phyloP scores from a whole-genome alignment of 37 sponge, comb jelly and placozoan species.

The Aplysina aerophoba region DNA sequence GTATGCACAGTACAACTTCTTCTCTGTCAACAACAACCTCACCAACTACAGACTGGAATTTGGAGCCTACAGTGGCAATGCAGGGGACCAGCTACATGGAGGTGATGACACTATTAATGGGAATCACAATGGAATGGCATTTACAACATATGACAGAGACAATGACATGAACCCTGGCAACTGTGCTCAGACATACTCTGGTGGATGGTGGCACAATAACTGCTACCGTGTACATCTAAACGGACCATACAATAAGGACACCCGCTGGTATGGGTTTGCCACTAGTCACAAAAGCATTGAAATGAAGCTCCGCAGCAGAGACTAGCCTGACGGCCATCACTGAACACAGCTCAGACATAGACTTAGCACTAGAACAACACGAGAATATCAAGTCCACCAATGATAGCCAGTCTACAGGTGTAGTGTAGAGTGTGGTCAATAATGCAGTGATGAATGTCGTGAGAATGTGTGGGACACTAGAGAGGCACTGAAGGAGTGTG shows the following conservation, averaged over 20 bases:
- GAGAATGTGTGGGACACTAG: no score
- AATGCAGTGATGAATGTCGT: no score
- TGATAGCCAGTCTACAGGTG: no score
- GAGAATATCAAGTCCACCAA: no score
- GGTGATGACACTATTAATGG: background rate
- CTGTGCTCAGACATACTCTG: constrained; percentile 24
- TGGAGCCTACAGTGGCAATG: constrained; percentile 33
- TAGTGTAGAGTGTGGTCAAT: no score
- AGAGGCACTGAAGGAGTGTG: no score
- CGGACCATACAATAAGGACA: constrained; percentile 7
- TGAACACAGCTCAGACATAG: background rate
- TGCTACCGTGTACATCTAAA: constrained; percentile 16
- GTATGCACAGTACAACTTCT: constrained; percentile 30
- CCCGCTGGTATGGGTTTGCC: background rate
- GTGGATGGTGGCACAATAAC: constrained; percentile 25
- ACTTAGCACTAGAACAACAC: no score
- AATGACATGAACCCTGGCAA: background rate
- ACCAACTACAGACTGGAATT: constrained; percentile 40
- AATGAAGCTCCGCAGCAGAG: constrained; percentile 16
- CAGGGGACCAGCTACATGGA: background rate
- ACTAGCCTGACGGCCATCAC: background rate
- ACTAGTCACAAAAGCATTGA: background rate
- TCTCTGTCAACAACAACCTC: constrained; percentile 17
- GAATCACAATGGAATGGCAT: background rate
- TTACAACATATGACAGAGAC: constrained; percentile 27